Percentiles rank a stretch among this genome's conserved stretches.
Conservation (phyloP, 2,888 invertebrate genomes). For the Hymenopus coronatus region DNA sequence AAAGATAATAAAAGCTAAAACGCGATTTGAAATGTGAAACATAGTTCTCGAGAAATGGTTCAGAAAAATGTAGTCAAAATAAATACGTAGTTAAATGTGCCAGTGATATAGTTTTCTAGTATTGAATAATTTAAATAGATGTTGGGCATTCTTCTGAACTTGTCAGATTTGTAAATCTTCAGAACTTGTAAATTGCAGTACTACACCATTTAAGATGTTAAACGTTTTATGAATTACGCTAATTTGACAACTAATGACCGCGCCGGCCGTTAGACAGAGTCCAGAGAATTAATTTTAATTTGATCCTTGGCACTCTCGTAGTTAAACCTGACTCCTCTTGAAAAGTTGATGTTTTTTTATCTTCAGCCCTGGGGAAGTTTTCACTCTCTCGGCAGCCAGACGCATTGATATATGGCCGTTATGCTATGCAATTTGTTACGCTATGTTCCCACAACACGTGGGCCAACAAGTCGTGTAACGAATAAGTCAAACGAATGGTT, state of each 20-base stretch:
- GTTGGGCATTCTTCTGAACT: too few species aligned
- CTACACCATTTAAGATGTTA: too few species aligned
- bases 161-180: too few species aligned
- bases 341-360: neutral
- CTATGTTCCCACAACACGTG: neutral
- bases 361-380: neutral
- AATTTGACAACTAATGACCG: neutral
- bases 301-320: neutral
- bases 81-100: too few species aligned
- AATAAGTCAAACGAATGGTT: neutral
- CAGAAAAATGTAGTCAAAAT: too few species aligned
- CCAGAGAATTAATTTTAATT: neutral
- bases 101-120: too few species aligned
- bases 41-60: too few species aligned
- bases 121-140: too few species aligned
- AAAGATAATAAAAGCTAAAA: too few species aligned
- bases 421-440: neutral
- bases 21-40: too few species aligned
- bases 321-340: neutral
- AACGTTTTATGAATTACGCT: neutral
- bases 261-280: neutral
- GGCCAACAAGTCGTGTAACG: neutral
- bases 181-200: too few species aligned
- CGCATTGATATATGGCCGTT: neutral
- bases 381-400: neutral